Percentiles rank a stretch among this genome's conserved stretches.
Conservation (phyloP, 2,797 vertebrate genomes). For the Schizopygopsis pylzovi region DNA sequence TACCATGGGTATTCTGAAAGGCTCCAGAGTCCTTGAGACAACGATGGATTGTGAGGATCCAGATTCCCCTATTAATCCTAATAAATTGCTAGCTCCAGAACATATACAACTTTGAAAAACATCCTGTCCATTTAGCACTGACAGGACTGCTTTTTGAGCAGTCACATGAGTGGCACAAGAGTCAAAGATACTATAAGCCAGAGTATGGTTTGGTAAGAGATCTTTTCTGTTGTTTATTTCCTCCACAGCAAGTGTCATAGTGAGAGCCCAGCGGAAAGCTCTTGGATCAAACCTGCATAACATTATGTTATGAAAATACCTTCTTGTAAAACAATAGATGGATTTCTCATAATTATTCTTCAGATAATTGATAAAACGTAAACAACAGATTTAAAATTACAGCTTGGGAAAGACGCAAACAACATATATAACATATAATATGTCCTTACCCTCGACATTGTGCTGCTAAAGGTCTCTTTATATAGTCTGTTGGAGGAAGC, state of each 20-base stretch:
- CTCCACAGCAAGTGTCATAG: constrained; percentile 65
- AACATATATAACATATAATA: too few species aligned
- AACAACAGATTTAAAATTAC: not conserved
- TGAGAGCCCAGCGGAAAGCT: constrained; percentile 64
- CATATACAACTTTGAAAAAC: constrained; percentile 49
- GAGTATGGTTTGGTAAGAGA: constrained; percentile 62
- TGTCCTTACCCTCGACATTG: constrained; percentile 63
- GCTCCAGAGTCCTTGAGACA: constrained; percentile 64
- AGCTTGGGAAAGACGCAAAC: not conserved
- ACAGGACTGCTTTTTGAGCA: constrained; percentile 62
- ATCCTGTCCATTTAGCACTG: constrained; percentile 61
- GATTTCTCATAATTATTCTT: not conserved
- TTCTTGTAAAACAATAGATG: not conserved
- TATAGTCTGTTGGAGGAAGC: constrained; percentile 55
- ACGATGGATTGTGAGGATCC: constrained; percentile 68
- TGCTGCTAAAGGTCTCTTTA: constrained; percentile 55
- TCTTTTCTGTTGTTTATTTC: constrained; percentile 64
- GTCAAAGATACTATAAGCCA: constrained; percentile 67
- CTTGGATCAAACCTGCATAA: constrained; percentile 64
- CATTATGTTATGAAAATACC: not conserved
- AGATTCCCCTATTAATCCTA: constrained; percentile 64
- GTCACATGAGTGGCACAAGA: constrained; percentile 66
- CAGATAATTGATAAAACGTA: not conserved
- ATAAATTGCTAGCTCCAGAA: constrained; percentile 48
- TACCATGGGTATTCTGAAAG: constrained; percentile 69